Evolutionary conservation across 2,888 invertebrate species (phyloP).

Genomic region (Drepana falcataria): DNA sequence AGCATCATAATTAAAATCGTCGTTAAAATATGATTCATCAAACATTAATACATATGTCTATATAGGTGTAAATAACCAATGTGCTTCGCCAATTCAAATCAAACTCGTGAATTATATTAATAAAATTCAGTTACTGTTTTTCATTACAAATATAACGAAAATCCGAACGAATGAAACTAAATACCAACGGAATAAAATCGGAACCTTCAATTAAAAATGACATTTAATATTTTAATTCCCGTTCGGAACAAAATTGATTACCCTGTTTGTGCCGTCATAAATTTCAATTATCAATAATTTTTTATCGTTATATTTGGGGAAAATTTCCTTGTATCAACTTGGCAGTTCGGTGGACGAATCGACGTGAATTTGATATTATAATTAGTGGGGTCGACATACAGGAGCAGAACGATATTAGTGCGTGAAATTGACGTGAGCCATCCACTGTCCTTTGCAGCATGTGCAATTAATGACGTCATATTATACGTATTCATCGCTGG

Average conservation of each 20-base stretch:
- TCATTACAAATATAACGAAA: no score
- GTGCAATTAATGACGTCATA: background rate
- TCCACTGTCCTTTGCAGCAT: background rate
- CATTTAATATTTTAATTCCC: background rate
- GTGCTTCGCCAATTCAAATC: no score
- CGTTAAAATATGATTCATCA: no score
- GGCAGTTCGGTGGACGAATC: background rate
- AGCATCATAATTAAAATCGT: no score
- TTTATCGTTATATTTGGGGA: background rate
- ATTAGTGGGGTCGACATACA: background rate
- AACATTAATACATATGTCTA: no score
- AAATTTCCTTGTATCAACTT: background rate
- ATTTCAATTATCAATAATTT: conserved; percentile 1
- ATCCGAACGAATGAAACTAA: no score
- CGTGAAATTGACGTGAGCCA: conserved; percentile 1
- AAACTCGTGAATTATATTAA: no score
- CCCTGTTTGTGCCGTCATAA: background rate
- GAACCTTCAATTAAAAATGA: background rate
- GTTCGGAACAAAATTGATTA: background rate
- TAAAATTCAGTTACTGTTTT: no score
- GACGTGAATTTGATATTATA: conserved; percentile 1
- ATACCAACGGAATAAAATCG: no score
- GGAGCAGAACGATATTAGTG: background rate
- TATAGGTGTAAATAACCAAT: no score
- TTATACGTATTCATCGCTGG: no score